Evolutionary conservation across 1,140 invertebrate genomes (phyloP).

Genomic region (Solen grandis): DNA sequence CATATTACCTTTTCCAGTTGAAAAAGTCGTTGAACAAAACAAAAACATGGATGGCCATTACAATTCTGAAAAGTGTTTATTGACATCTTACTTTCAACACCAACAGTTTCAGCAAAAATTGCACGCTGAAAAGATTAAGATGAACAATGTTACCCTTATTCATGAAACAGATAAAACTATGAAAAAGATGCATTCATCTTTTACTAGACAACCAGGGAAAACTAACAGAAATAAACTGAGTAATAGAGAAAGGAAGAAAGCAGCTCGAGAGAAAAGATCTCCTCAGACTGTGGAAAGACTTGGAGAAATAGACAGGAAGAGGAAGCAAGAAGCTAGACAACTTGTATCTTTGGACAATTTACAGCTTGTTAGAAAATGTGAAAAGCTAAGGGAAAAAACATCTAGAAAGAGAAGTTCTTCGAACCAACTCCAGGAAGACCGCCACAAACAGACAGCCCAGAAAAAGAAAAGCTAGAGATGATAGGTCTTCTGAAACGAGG

Average conservation of each 20-base stretch:
- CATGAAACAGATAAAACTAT: too few species aligned
- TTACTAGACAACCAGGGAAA: too few species aligned
- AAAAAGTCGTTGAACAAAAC: too few species aligned
- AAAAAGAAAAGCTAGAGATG: background rate
- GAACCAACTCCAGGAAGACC: too few species aligned
- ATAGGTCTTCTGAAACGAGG: background rate
- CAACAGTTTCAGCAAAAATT: slow-evolving; percentile 9
- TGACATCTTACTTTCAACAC: slow-evolving; percentile 5
- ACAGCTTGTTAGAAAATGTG: too few species aligned
- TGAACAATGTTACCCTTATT: background rate
- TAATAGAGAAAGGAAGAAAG: background rate
- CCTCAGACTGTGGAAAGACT: background rate
- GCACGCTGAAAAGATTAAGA: background rate
- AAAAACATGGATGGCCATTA: background rate
- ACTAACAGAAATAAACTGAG: slow-evolving; percentile 9
- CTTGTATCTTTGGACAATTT: too few species aligned
- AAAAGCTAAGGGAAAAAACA: too few species aligned
- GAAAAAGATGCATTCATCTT: too few species aligned
- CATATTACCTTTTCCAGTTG: slow-evolving; percentile 19
- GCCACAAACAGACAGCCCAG: too few species aligned
- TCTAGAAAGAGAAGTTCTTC: too few species aligned
- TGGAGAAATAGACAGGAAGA: background rate
- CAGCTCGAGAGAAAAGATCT: background rate
- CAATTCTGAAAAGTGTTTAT: background rate
- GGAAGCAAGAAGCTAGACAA: too few species aligned